Evolutionary conservation across 2,797 vertebrate genomes (phyloP).

Genomic region (Brachyrhaphis roseni): DNA sequence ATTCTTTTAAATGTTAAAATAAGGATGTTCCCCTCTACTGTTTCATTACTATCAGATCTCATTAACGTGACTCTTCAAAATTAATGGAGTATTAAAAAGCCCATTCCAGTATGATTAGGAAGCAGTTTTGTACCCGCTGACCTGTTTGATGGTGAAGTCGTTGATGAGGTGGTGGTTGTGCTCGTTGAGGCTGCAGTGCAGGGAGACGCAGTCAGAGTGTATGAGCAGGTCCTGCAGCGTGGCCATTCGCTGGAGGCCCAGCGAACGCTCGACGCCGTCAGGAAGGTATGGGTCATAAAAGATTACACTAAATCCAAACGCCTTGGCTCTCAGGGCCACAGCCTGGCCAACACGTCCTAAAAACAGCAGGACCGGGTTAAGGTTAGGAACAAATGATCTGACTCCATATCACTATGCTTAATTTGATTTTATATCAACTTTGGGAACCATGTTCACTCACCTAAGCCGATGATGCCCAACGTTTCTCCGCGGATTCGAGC

Average conservation of each 20-base stretch:
- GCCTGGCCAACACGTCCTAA: constrained; percentile 90
- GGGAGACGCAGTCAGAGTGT: constrained; percentile 91
- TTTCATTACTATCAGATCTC: background rate
- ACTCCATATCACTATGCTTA: background rate
- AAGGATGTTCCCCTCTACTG: background rate
- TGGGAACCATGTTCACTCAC: constrained; percentile 69
- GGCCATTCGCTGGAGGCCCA: constrained; percentile 89
- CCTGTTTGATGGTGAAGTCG: constrained; percentile 95
- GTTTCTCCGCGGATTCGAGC: constrained; percentile 91
- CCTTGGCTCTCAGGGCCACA: constrained; percentile 90
- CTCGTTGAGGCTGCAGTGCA: constrained; percentile 93
- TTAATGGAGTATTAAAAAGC: background rate
- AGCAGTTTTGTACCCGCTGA: constrained; percentile 29
- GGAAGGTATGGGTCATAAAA: constrained; percentile 92
- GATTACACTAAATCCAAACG: constrained; percentile 90
- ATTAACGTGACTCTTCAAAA: background rate
- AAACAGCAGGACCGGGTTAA: background rate
- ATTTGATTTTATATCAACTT: background rate
- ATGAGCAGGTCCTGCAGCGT: constrained; percentile 91
- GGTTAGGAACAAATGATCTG: background rate
- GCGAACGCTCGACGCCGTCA: constrained; percentile 89
- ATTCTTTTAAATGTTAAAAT: background rate
- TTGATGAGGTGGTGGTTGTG: constrained; percentile 95
- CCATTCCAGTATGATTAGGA: background rate
- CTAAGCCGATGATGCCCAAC: constrained; percentile 89